Conservation (phyloP, 1,140 invertebrate genomes). For the Helicoverpa zea region DNA sequence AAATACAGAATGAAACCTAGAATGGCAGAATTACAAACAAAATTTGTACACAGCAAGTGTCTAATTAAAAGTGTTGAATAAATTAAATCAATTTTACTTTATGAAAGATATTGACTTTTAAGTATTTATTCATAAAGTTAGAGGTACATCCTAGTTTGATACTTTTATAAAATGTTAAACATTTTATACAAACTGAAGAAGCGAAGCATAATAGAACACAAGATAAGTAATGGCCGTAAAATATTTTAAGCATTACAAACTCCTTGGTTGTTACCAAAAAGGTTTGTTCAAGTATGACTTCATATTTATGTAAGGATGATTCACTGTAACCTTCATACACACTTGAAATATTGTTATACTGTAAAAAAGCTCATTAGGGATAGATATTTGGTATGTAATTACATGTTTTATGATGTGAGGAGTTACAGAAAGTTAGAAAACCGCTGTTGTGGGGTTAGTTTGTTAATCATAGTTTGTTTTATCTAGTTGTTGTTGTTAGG, state of each 20-base stretch:
- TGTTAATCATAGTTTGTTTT: neutral
- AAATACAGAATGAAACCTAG: neutral
- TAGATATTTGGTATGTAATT: slow-evolving; percentile 14
- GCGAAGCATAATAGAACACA: too few relatives aligned
- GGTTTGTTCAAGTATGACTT: slow-evolving; percentile 63
- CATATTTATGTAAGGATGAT: slow-evolving; percentile 57
- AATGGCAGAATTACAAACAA: too few relatives aligned
- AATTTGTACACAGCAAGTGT: too few relatives aligned
- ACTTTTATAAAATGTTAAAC: too few relatives aligned
- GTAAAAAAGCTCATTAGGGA: slow-evolving; percentile 32
- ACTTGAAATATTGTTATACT: slow-evolving; percentile 20
- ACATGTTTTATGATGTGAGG: slow-evolving; percentile 1
- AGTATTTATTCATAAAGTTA: too few relatives aligned
- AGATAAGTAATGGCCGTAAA: neutral
- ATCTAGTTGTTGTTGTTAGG: neutral
- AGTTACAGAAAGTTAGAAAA: neutral
- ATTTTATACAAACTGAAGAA: too few relatives aligned
- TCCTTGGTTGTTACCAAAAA: slow-evolving; percentile 53
- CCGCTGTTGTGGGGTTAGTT: neutral
- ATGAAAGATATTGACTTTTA: too few relatives aligned
- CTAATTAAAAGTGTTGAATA: too few relatives aligned
- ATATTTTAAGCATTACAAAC: slow-evolving; percentile 12
- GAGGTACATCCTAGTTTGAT: too few relatives aligned
- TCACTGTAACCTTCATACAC: slow-evolving; percentile 60
- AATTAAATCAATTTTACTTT: too few relatives aligned